Conservation (phyloP, 2,113 vertebrate genomes). For the Micromys minutus region DNA sequence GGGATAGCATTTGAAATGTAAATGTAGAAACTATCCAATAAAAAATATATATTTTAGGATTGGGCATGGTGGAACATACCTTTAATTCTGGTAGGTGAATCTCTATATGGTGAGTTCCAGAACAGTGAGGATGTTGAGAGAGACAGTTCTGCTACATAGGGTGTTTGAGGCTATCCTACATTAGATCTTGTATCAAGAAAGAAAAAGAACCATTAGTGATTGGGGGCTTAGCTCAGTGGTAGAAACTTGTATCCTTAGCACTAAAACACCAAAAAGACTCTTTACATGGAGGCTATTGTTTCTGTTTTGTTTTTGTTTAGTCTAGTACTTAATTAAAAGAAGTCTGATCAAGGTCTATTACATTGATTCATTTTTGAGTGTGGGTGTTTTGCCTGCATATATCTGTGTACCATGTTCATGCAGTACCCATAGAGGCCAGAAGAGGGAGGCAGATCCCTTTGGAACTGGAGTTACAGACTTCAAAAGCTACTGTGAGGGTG, state of each 20-base stretch:
- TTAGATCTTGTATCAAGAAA: background rate
- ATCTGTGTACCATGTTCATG: background rate
- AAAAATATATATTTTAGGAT: background rate
- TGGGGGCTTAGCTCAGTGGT: background rate
- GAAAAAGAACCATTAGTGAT: background rate
- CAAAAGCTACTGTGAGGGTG: background rate
- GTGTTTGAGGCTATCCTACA: background rate
- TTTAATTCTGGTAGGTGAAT: background rate
- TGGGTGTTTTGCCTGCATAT: background rate
- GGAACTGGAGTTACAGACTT: background rate
- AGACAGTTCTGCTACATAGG: background rate
- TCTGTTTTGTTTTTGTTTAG: slow-evolving; percentile 14
- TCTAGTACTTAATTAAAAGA: background rate
- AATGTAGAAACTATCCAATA: too few relatives aligned
- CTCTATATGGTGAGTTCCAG: background rate
- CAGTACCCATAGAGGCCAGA: background rate
- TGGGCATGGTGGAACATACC: background rate
- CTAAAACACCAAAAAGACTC: background rate
- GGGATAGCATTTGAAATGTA: too few relatives aligned
- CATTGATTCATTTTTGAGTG: background rate
- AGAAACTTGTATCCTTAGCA: background rate
- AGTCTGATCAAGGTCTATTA: background rate
- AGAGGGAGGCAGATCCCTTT: background rate
- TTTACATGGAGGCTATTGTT: background rate
- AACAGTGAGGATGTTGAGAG: background rate